phyloP scores from a whole-genome alignment of 2,797 vertebrate genomes.

The Calcarius lapponicus region DNA sequence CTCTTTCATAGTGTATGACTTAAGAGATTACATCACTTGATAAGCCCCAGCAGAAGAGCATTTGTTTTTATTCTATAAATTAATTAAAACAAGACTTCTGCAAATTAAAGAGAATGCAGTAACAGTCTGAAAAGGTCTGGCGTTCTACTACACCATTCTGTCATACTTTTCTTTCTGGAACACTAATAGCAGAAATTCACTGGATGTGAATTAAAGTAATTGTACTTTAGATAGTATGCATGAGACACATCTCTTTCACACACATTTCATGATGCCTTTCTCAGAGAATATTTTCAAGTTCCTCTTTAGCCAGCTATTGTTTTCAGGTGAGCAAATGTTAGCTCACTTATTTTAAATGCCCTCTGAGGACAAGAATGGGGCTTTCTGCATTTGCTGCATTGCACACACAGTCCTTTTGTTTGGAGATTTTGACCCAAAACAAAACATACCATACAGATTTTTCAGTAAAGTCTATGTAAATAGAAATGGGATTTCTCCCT shows the following conservation, averaged over 20 bases:
- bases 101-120: neutral
- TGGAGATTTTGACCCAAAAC: neutral
- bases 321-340: neutral
- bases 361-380: neutral
- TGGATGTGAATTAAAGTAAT: neutral
- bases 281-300: neutral
- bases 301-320: neutral
- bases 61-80: neutral
- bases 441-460: neutral
- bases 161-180: neutral
- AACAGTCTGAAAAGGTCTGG: neutral
- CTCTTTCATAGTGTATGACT: neutral
- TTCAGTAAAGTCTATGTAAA: neutral
- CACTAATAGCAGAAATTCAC: neutral
- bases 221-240: neutral
- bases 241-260: neutral
- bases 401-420: neutral
- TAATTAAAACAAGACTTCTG: slow-evolving; percentile 10
- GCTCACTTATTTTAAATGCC: neutral
- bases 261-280: neutral
- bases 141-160: neutral
- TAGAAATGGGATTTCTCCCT: neutral
- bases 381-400: neutral
- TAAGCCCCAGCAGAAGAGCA: neutral
- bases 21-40: neutral